Percentiles rank a stretch among this genome's conserved stretches.
These are phyloP conservation scores for Nipponacmea schrenckii DNA, from an alignment of 2,888 invertebrate species.

Conservation along the genomic window DNA sequence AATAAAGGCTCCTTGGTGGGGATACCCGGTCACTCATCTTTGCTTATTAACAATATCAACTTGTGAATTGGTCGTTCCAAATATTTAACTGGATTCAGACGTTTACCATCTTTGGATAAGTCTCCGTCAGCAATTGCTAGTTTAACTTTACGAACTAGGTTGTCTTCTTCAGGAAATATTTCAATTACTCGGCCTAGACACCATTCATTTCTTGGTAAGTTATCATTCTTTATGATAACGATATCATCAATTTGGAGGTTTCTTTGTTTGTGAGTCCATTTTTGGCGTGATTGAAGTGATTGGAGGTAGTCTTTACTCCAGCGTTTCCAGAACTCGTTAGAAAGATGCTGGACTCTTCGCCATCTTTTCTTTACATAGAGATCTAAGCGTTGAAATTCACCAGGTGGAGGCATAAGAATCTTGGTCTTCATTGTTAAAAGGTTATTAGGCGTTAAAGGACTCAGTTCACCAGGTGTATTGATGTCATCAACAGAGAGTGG, in stretches of 20 bases:
- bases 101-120: conserved; percentile 8
- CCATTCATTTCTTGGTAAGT: conserved; percentile 14
- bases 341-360: too few species aligned
- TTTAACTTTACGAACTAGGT: conserved; percentile 11
- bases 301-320: conserved; percentile 19
- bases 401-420: conserved; percentile 5
- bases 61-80: neutral
- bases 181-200: conserved; percentile 9
- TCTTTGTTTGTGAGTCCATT: conserved; percentile 6
- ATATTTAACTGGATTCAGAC: too few species aligned
- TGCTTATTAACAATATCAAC: neutral
- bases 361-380: conserved; percentile 7
- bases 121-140: neutral
- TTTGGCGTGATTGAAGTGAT: conserved; percentile 16
- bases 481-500: conserved; percentile 25
- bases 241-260: conserved; percentile 12
- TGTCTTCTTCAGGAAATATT: too few species aligned
- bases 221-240: conserved; percentile 16
- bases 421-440: conserved; percentile 15
- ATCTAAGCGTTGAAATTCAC: conserved; percentile 7
- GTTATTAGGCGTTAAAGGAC: conserved; percentile 33
- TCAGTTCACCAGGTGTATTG: conserved; percentile 21
- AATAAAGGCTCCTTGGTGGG: neutral
- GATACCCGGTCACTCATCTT: too few species aligned
- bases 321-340: conserved; percentile 10